Evolutionary conservation across 2,113 vertebrate species (phyloP).

Genomic region (Ictalurus furcatus): DNA sequence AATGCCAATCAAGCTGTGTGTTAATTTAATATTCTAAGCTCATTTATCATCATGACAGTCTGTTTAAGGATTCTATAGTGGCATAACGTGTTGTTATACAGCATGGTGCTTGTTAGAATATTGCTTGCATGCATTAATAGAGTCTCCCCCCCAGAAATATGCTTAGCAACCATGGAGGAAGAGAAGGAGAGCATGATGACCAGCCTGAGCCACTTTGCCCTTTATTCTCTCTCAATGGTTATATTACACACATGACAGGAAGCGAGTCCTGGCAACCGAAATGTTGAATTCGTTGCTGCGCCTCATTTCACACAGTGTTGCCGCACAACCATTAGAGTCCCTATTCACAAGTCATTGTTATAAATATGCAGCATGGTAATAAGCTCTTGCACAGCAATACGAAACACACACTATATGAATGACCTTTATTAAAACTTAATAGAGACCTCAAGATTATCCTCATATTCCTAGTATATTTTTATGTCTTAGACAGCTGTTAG

Average conservation of each 20-base stretch:
- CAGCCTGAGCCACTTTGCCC: background rate
- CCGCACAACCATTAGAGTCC: background rate
- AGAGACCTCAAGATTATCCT: slow-evolving; percentile 13
- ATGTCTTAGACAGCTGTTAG: background rate
- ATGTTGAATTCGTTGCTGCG: slow-evolving; percentile 28
- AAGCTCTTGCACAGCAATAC: background rate
- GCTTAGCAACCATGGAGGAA: background rate
- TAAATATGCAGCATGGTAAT: slow-evolving; percentile 8
- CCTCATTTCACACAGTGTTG: slow-evolving; percentile 28
- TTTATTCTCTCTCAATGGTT: slow-evolving; percentile 3
- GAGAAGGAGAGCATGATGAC: background rate
- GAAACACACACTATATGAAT: slow-evolving; percentile 24
- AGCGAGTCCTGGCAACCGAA: slow-evolving; percentile 41
- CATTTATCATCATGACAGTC: slow-evolving; percentile 27
- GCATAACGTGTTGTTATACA: slow-evolving; percentile 35
- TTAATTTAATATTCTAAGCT: slow-evolving; percentile 15
- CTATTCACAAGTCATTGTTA: slow-evolving; percentile 19
- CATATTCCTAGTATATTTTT: background rate
- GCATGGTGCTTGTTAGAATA: slow-evolving; percentile 11
- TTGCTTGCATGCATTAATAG: slow-evolving; percentile 32
- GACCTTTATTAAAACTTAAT: slow-evolving; percentile 20
- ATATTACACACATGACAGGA: slow-evolving; percentile 28
- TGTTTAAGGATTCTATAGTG: slow-evolving; percentile 10
- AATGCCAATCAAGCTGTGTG: slow-evolving; percentile 14
- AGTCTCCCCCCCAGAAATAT: slow-evolving; percentile 13